phyloP scores from a whole-genome alignment of 1,140 invertebrate genomes.

The Sycobia sp. region DNA sequence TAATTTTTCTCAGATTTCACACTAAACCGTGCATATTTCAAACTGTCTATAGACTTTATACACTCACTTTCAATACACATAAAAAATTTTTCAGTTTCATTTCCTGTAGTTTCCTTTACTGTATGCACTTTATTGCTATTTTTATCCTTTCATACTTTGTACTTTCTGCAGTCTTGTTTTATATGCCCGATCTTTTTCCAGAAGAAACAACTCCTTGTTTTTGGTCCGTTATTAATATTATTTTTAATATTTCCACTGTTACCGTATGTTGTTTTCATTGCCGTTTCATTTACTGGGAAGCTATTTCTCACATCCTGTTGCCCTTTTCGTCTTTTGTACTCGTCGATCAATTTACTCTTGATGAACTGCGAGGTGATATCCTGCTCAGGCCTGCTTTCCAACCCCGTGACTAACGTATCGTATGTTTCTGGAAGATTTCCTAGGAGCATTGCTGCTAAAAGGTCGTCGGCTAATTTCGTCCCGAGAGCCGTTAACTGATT shows the following conservation, averaged over 20 bases:
- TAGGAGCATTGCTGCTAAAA: too few relatives aligned
- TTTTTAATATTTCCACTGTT: conserved; percentile 12
- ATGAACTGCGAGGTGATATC: too few relatives aligned
- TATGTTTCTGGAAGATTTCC: too few relatives aligned
- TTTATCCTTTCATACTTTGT: too few relatives aligned
- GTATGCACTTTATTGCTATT: conserved; percentile 9
- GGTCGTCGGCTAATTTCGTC: too few relatives aligned
- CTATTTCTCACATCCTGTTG: conserved; percentile 1
- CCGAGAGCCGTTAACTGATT: too few relatives aligned
- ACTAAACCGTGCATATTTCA: conserved; percentile 1
- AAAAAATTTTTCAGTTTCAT: not conserved
- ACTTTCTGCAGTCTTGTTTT: too few relatives aligned
- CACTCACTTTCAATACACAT: not conserved
- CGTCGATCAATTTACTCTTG: too few relatives aligned
- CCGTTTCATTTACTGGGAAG: conserved; percentile 9
- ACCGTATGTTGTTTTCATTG: conserved; percentile 8
- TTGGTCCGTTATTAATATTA: not conserved
- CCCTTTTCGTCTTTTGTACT: too few relatives aligned
- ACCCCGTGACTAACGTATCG: too few relatives aligned
- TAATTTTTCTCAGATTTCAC: not conserved
- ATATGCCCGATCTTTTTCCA: conserved; percentile 34
- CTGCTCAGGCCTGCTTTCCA: too few relatives aligned
- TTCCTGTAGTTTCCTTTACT: not conserved
- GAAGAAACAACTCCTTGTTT: conserved; percentile 16
- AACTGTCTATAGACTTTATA: conserved; percentile 1